Evolutionary conservation across 1,140 invertebrate species (phyloP).

Genomic region (Apis laboriosa): DNA sequence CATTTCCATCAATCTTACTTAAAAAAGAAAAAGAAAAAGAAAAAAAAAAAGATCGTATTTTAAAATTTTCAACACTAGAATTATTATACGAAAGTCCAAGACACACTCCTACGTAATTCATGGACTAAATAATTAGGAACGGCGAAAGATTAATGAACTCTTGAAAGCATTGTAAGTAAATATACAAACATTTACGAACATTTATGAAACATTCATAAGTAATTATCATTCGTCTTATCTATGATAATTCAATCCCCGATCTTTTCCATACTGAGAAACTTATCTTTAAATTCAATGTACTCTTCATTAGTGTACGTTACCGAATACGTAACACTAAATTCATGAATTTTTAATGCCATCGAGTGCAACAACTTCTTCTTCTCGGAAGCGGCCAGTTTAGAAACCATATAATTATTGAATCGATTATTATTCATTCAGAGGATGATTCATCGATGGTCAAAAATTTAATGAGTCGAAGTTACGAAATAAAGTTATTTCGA

Average conservation of each 20-base stretch:
- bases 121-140: neutral
- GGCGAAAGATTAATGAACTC: neutral
- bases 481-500: too few relatives aligned
- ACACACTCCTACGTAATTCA: neutral
- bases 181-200: constrained; percentile 10
- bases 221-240: neutral
- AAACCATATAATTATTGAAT: neutral
- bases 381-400: neutral
- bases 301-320: neutral
- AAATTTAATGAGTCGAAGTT: too few relatives aligned
- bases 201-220: constrained; percentile 12
- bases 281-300: neutral
- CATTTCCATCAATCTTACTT: too few relatives aligned
- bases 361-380: neutral
- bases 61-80: too few relatives aligned
- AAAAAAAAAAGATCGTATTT: too few relatives aligned
- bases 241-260: neutral
- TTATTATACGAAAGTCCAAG: too few relatives aligned
- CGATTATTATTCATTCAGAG: neutral
- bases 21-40: too few relatives aligned
- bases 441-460: too few relatives aligned
- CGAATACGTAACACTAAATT: neutral
- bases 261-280: neutral
- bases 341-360: neutral
- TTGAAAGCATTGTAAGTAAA: constrained; percentile 2